A percentile compares a stretch with the other conserved stretches of the same genome.
These are phyloP conservation scores for Seriola quinqueradiata DNA, from an alignment of 2,113 vertebrate genomes.

Conservation along the genomic window DNA sequence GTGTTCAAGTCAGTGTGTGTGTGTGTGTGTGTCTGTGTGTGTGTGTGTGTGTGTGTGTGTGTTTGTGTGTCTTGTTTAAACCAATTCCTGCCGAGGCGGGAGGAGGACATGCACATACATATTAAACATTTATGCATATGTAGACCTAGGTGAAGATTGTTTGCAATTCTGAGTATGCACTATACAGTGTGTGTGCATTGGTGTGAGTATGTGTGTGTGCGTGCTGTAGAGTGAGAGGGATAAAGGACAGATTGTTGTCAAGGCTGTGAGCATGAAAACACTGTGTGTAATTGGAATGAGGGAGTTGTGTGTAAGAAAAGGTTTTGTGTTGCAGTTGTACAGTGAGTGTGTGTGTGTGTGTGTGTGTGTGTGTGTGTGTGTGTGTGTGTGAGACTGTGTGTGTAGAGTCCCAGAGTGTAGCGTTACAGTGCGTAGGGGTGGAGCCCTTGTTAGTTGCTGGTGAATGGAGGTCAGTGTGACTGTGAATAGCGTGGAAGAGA, in stretches of 20 bases:
- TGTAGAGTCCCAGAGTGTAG: constrained; percentile 27
- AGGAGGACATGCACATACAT: constrained; percentile 19
- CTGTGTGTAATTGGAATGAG: constrained; percentile 46
- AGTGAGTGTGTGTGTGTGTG: not conserved
- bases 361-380: constrained; percentile 9
- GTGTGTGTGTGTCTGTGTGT: no score
- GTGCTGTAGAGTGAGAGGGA: constrained; percentile 2
- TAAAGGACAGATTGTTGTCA: constrained; percentile 64
- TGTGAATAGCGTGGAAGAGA: constrained; percentile 53
- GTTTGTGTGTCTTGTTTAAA: constrained; percentile 27
- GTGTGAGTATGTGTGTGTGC: constrained; percentile 21
- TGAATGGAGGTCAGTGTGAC: constrained; percentile 79
- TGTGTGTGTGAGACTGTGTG: constrained; percentile 27
- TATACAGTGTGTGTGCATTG: not conserved
- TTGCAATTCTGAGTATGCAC: constrained; percentile 47
- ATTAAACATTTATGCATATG: constrained; percentile 64
- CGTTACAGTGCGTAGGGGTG: constrained; percentile 56
- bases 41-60: not conserved
- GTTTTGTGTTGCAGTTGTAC: constrained; percentile 53
- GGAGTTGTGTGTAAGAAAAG: constrained; percentile 49
- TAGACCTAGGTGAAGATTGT: constrained; percentile 28
- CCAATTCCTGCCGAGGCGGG: constrained; percentile 18
- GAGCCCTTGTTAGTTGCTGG: constrained; percentile 43
- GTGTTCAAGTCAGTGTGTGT: not conserved
- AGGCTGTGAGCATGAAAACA: constrained; percentile 49